A percentile compares a stretch with the other conserved stretches of the same genome.
phyloP scores from a whole-genome alignment of 2,888 invertebrate genomes.

The Campoplex capitator region DNA sequence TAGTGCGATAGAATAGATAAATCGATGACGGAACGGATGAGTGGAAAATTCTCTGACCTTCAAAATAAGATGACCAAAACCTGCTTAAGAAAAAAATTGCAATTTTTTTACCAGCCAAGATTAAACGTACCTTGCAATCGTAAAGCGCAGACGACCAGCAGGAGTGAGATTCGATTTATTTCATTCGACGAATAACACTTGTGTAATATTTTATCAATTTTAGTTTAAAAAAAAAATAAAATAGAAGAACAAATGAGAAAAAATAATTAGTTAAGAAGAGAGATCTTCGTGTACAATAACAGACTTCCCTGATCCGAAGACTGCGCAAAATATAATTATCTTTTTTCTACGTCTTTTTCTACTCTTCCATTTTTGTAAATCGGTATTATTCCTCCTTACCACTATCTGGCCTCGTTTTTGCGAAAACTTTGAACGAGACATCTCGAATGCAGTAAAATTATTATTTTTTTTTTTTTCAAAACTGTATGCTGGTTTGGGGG shows the following conservation, averaged over 20 bases:
- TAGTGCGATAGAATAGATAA: neutral
- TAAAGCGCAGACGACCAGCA: neutral
- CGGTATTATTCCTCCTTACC: constrained; percentile 9
- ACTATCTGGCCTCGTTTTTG: constrained; percentile 7
- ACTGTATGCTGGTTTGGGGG: constrained; percentile 19
- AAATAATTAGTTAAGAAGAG: constrained; percentile 29
- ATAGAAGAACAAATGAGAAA: neutral
- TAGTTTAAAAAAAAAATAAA: neutral
- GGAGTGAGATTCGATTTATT: constrained; percentile 3
- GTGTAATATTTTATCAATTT: constrained; percentile 2
- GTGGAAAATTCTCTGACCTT: neutral
- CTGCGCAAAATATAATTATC: constrained; percentile 61
- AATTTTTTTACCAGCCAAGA: constrained; percentile 4
- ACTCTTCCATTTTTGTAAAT: constrained; percentile 69
- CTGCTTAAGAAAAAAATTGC: neutral
- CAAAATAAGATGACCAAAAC: neutral
- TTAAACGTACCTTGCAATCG: neutral
- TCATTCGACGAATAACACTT: constrained; percentile 12
- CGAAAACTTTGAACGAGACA: constrained; percentile 53
- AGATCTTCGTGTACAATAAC: constrained; percentile 28
- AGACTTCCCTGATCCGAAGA: constrained; percentile 27
- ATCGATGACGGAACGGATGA: neutral
- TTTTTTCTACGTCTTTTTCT: constrained; percentile 73
- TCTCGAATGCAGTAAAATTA: constrained; percentile 45
- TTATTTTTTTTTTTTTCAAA: constrained; percentile 30